A percentile compares a stretch with the other conserved stretches of the same genome.
These are phyloP conservation scores for Tanytarsus gracilentus DNA, from an alignment of 2,888 invertebrate genomes.

Conservation along the genomic window DNA sequence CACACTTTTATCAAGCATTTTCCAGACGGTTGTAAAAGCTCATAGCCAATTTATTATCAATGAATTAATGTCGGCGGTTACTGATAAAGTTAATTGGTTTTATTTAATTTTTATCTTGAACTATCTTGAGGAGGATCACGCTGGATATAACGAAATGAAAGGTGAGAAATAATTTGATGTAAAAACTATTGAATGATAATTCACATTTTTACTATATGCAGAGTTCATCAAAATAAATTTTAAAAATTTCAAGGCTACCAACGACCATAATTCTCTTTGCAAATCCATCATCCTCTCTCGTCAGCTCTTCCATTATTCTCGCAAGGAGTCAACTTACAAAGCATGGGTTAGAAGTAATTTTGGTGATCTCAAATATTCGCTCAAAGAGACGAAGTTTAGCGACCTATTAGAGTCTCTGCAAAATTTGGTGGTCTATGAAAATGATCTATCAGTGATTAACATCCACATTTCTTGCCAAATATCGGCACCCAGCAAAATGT, in stretches of 20 bases:
- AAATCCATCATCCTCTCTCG: no score
- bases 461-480: neutral
- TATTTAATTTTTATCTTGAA: neutral
- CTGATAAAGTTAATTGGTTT: neutral
- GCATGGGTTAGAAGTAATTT: neutral
- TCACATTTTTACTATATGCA: no score
- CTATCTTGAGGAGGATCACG: neutral
- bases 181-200: neutral
- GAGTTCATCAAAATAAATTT: no score
- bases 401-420: neutral
- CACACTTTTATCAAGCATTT: neutral
- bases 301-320: no score
- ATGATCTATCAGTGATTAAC: neutral
- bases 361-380: neutral
- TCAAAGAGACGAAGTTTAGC: neutral
- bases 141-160: neutral
- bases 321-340: no score
- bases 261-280: no score
- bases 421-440: neutral
- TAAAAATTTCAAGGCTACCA: no score
- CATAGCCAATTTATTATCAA: neutral
- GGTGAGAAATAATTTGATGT: neutral
- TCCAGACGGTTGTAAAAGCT: neutral
- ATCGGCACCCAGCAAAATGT: neutral
- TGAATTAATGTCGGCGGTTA: neutral